These are phyloP conservation scores for Maniola hyperantus DNA, from an alignment of 2,888 invertebrate genomes.

Conservation along the genomic window DNA sequence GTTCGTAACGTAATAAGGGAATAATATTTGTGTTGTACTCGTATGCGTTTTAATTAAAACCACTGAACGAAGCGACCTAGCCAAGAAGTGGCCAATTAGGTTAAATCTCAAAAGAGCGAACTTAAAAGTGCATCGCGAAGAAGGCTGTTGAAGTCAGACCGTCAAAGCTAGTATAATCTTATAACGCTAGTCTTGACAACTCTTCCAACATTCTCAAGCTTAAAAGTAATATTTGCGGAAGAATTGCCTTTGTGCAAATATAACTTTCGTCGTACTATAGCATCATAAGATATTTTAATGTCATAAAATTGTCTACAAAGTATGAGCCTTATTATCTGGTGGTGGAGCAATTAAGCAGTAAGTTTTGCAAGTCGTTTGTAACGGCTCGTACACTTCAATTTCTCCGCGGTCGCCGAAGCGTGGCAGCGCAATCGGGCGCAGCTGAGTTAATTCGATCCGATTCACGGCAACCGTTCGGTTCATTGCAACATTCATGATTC, in stretches of 20 bases:
- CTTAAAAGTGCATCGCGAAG: slow-evolving; percentile 45
- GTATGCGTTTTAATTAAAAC: neutral
- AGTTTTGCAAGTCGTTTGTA: slow-evolving; percentile 76
- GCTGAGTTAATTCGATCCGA: slow-evolving; percentile 75
- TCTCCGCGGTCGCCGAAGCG: slow-evolving; percentile 73
- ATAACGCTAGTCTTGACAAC: slow-evolving; percentile 71
- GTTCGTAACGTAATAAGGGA: neutral
- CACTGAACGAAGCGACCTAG: neutral
- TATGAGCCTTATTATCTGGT: slow-evolving; percentile 22
- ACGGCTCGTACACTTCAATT: slow-evolving; percentile 74
- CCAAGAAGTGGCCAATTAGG: slow-evolving; percentile 64
- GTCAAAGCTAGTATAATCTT: slow-evolving; percentile 79
- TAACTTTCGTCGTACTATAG: neutral
- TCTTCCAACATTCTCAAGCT: slow-evolving; percentile 46
- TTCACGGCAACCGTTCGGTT: slow-evolving; percentile 63
- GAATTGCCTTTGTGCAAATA: slow-evolving; percentile 27
- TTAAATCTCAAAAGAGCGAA: slow-evolving; percentile 48
- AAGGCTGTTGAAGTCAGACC: slow-evolving; percentile 58
- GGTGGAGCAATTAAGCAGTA: slow-evolving; percentile 64
- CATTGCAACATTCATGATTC: slow-evolving; percentile 60
- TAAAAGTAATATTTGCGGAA: slow-evolving; percentile 21
- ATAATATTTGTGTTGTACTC: neutral
- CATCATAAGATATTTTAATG: slow-evolving; percentile 18
- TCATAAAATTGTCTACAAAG: slow-evolving; percentile 17
- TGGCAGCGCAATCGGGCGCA: slow-evolving; percentile 78